Evolutionary conservation across 2,888 invertebrate species (phyloP).

Genomic region (Leptarthrus brevirostris): DNA sequence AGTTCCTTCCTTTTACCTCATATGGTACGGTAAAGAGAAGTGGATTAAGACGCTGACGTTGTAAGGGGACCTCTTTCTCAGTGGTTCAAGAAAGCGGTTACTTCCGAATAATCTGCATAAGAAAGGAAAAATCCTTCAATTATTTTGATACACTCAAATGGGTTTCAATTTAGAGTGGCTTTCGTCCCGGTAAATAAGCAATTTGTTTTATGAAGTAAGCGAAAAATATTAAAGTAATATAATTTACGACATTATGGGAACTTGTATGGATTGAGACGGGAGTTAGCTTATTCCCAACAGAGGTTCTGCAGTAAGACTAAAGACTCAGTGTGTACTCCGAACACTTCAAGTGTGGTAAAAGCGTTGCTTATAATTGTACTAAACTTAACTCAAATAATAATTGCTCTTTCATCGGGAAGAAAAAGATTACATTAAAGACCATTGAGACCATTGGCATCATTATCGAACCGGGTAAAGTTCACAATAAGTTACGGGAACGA

Average conservation of each 20-base stretch:
- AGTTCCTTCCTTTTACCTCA: background rate
- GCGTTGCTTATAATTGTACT: no score
- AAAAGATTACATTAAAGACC: no score
- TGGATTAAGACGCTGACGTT: conserved; percentile 46
- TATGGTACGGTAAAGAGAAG: background rate
- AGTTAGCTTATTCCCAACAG: no score
- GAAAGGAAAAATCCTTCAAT: conserved; percentile 51
- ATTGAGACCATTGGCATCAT: no score
- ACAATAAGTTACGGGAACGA: no score
- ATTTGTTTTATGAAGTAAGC: conserved; percentile 45
- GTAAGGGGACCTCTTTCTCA: background rate
- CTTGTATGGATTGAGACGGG: no score
- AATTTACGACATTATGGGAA: conserved; percentile 32
- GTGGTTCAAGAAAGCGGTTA: conserved; percentile 39
- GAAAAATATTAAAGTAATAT: background rate
- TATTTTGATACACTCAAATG: conserved; percentile 49
- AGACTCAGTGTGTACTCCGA: no score
- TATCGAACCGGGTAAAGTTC: no score
- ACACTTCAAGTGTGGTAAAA: no score
- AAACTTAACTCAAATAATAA: no score
- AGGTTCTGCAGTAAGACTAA: no score
- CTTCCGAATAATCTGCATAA: conserved; percentile 51
- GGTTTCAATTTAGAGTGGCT: conserved; percentile 44
- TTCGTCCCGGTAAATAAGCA: conserved; percentile 50
- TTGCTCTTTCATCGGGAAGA: no score